Conservation (phyloP, 2,113 vertebrate species). For the Tiliqua scincoides region DNA sequence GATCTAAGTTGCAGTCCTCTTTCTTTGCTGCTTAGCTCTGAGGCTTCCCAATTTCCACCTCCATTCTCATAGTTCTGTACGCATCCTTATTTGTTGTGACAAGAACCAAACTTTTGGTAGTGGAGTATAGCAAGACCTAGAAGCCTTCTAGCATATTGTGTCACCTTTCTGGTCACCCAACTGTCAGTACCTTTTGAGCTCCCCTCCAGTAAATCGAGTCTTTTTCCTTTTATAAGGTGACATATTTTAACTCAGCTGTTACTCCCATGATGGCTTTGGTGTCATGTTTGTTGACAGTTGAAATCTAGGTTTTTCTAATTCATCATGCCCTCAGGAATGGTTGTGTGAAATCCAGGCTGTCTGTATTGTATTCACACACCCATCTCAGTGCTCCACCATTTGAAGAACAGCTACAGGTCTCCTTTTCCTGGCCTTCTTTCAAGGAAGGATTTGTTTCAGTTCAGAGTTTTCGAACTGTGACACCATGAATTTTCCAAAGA, state of each 20-base stretch:
- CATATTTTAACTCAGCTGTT: constrained; percentile 18
- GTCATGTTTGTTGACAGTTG: neutral
- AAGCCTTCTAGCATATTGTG: constrained; percentile 10
- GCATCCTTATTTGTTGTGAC: neutral
- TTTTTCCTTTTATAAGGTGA: constrained; percentile 14
- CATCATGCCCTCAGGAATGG: constrained; percentile 3
- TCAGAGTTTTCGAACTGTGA: neutral
- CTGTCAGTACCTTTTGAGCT: constrained; percentile 9
- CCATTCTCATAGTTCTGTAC: constrained; percentile 35
- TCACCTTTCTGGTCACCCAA: constrained; percentile 9
- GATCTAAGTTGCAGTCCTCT: constrained; percentile 7
- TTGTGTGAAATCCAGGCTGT: constrained; percentile 16
- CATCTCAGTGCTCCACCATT: constrained; percentile 14
- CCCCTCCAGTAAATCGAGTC: neutral
- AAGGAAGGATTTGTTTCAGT: neutral
- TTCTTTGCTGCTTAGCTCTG: neutral
- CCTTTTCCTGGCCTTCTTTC: constrained; percentile 3
- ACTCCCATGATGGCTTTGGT: constrained; percentile 9
- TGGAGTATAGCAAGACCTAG: neutral
- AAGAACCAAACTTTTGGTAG: neutral
- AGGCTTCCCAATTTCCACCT: neutral
- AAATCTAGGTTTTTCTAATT: neutral
- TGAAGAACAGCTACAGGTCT: constrained; percentile 18
- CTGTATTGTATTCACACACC: constrained; percentile 14
- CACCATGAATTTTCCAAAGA: neutral